These are phyloP conservation scores for Melopsittacus undulatus DNA, from an alignment of 2,797 vertebrate genomes.

Conservation along the genomic window DNA sequence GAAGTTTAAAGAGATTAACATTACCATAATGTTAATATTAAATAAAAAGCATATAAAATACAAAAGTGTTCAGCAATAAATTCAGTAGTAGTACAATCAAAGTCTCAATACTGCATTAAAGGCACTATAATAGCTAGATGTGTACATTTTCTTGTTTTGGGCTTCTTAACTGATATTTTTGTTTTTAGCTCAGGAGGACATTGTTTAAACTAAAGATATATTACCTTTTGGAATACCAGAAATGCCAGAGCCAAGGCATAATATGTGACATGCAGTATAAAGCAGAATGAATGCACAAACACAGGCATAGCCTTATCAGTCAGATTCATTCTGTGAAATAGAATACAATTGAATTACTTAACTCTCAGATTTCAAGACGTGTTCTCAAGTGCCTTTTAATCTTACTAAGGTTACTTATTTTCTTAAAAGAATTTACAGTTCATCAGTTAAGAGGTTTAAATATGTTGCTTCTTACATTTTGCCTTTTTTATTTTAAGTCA, in stretches of 20 bases:
- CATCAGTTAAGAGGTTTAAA: background rate
- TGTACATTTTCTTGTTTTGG: background rate
- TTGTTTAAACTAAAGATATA: background rate
- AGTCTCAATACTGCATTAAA: background rate
- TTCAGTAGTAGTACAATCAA: background rate
- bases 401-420: background rate
- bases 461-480: background rate
- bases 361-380: background rate
- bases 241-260: constrained; percentile 13
- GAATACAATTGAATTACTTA: background rate
- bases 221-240: constrained; percentile 9
- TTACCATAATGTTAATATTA: background rate
- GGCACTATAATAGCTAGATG: background rate
- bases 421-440: constrained; percentile 1
- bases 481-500: background rate
- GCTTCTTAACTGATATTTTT: background rate
- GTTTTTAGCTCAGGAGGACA: background rate
- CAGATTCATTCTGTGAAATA: constrained; percentile 31
- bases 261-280: background rate
- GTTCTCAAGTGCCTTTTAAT: background rate
- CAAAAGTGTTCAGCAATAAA: background rate
- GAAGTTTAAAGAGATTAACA: background rate
- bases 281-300: constrained; percentile 20
- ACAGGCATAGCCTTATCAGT: background rate
- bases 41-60: background rate